Evolutionary conservation across 2,797 vertebrate genomes (phyloP).

Genomic region (Paramormyrops hopkinsi): DNA sequence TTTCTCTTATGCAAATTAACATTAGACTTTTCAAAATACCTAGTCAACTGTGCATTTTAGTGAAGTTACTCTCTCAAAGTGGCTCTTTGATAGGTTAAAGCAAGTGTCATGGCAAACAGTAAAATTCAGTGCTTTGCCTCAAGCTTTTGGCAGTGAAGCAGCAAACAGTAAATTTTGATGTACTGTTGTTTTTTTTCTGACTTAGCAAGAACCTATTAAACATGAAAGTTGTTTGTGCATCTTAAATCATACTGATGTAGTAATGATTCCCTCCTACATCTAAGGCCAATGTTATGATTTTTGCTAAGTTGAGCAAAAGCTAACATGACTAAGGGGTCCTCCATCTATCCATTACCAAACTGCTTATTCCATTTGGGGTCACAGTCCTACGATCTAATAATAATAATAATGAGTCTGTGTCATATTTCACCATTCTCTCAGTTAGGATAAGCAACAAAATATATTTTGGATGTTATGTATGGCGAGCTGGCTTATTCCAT

Average conservation of each 20-base stretch:
- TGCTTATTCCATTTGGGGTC: background rate
- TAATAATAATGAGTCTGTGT: background rate
- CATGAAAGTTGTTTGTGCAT: background rate
- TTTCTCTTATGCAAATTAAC: background rate
- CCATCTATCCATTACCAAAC: background rate
- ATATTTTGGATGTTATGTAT: background rate
- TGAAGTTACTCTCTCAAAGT: background rate
- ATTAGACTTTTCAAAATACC: background rate
- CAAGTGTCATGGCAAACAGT: background rate
- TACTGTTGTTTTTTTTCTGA: background rate
- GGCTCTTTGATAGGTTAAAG: background rate
- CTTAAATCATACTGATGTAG: background rate
- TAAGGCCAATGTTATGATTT: background rate
- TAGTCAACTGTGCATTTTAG: background rate
- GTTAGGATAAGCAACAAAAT: background rate
- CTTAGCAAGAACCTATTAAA: background rate
- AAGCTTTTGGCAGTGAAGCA: background rate
- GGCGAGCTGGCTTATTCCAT: background rate
- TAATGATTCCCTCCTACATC: background rate
- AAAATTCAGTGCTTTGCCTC: background rate
- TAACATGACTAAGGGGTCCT: background rate
- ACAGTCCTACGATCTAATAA: background rate
- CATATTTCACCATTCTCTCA: background rate
- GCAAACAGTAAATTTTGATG: background rate
- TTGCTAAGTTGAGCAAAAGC: background rate